Conservation (phyloP, 1,140 invertebrate genomes). For the Ceratina australensis region DNA sequence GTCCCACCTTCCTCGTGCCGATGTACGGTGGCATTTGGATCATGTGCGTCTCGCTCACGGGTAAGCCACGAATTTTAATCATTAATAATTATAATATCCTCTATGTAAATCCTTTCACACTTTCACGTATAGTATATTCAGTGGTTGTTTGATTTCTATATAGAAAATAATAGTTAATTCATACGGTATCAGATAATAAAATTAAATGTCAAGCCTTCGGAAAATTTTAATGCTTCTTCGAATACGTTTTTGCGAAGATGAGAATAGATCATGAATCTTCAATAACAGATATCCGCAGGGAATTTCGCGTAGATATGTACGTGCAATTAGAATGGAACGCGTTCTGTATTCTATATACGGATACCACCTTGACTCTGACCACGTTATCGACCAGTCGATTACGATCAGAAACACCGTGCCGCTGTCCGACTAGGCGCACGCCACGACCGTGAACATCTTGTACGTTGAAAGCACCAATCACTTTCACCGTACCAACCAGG, state of each 20-base stretch:
- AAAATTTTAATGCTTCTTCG: too few relatives aligned
- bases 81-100: too few relatives aligned
- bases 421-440: constrained; percentile 29
- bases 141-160: too few relatives aligned
- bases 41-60: constrained; percentile 87
- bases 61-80: constrained; percentile 75
- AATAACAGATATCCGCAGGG: neutral
- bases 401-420: constrained; percentile 54
- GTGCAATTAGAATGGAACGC: neutral
- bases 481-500: neutral
- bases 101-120: too few relatives aligned
- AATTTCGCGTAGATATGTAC: constrained; percentile 13
- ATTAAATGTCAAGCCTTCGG: too few relatives aligned
- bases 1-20: constrained; percentile 85
- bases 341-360: constrained; percentile 30
- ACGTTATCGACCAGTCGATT: constrained; percentile 63
- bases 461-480: constrained; percentile 26
- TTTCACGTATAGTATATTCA: too few relatives aligned
- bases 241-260: neutral
- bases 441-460: constrained; percentile 53
- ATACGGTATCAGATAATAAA: too few relatives aligned
- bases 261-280: constrained; percentile 2
- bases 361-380: constrained; percentile 62
- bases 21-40: constrained; percentile 94
- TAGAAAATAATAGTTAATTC: too few relatives aligned